These are phyloP conservation scores for Cenopis cana DNA, from an alignment of 2,888 invertebrate species.

Conservation along the genomic window DNA sequence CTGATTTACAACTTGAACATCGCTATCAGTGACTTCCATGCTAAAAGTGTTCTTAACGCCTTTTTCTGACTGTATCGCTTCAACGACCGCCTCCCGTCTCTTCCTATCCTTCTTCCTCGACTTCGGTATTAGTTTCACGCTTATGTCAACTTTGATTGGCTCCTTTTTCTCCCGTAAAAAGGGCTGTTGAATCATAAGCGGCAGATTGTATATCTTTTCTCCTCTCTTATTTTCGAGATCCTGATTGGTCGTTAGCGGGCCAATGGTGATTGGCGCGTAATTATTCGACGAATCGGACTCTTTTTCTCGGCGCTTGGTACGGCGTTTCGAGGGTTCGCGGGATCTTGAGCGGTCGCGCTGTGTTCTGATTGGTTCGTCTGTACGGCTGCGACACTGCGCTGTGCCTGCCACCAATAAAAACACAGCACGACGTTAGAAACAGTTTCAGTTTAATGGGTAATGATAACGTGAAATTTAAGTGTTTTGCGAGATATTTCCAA, in stretches of 20 bases:
- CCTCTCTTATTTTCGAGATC: slow-evolving; percentile 76
- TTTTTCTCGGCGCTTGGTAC: slow-evolving; percentile 81
- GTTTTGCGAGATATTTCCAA: slow-evolving; percentile 44
- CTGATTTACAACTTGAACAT: slow-evolving; percentile 70
- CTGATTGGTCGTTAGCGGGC: slow-evolving; percentile 81
- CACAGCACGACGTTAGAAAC: slow-evolving; percentile 83
- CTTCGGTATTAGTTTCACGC: slow-evolving; percentile 90
- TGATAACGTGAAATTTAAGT: slow-evolving; percentile 59
- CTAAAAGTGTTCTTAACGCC: slow-evolving; percentile 75
- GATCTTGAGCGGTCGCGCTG: slow-evolving; percentile 80
- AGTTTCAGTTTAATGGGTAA: slow-evolving; percentile 69
- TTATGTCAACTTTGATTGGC: slow-evolving; percentile 91
- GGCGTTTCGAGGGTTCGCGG: slow-evolving; percentile 71
- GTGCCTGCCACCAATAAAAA: slow-evolving; percentile 85
- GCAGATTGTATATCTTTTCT: slow-evolving; percentile 78
- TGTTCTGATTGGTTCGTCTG: slow-evolving; percentile 85
- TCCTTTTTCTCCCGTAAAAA: slow-evolving; percentile 87
- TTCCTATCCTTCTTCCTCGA: slow-evolving; percentile 77
- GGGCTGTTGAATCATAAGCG: slow-evolving; percentile 85
- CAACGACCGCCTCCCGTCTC: slow-evolving; percentile 64
- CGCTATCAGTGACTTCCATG: slow-evolving; percentile 75
- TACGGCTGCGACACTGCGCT: slow-evolving; percentile 83
- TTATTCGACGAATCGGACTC: slow-evolving; percentile 86
- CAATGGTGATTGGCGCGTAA: slow-evolving; percentile 76
- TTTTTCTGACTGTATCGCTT: slow-evolving; percentile 63